These are phyloP conservation scores for Apodemus sylvaticus DNA, from an alignment of 2,113 vertebrate species.

Conservation along the genomic window DNA sequence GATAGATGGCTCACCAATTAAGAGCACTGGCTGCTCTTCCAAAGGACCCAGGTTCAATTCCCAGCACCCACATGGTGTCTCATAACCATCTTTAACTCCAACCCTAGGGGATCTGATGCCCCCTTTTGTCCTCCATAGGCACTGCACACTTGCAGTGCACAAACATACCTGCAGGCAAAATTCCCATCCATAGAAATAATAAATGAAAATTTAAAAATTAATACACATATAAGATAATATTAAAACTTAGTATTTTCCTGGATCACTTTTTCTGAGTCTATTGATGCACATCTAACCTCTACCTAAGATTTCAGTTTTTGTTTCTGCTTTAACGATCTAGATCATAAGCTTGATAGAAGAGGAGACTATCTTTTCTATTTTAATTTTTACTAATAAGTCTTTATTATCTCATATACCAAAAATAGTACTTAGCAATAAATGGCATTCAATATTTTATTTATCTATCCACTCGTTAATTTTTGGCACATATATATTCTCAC, in stretches of 20 bases:
- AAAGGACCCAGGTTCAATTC: background rate
- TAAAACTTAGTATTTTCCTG: constrained; percentile 37
- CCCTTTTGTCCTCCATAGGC: background rate
- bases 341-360: background rate
- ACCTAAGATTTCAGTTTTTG: background rate
- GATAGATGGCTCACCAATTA: background rate
- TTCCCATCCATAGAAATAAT: background rate
- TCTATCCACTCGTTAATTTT: background rate
- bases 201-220: background rate
- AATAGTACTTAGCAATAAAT: background rate
- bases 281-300: background rate
- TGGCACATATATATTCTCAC: background rate
- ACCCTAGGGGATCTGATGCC: background rate
- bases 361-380: background rate
- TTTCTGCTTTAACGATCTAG: background rate
- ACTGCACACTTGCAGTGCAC: background rate
- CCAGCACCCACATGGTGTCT: background rate
- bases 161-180: background rate
- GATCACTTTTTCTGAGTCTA: constrained; percentile 5
- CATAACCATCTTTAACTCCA: background rate
- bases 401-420: constrained; percentile 34
- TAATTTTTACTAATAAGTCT: constrained; percentile 17
- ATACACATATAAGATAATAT: background rate
- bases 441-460: background rate
- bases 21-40: background rate